Percentiles rank a stretch among this genome's conserved stretches.
These are phyloP conservation scores for Brenthis ino DNA, from an alignment of 2,888 invertebrate species.

Conservation along the genomic window DNA sequence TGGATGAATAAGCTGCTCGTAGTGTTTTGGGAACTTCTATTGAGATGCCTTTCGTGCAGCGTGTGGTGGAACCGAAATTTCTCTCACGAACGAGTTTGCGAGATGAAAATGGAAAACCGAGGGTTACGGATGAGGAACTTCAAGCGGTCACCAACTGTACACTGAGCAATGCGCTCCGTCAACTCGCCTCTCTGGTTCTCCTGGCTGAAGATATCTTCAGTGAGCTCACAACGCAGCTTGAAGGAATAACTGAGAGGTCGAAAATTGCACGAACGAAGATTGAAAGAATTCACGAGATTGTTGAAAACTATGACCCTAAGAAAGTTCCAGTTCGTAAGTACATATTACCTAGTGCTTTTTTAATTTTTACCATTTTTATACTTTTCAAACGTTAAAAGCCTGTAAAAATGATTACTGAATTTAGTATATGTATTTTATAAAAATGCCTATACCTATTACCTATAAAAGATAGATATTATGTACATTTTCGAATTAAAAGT, in stretches of 20 bases:
- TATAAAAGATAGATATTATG: too few species aligned
- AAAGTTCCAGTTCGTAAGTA: constrained; percentile 97
- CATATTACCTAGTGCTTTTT: constrained; percentile 10
- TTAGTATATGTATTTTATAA: too few species aligned
- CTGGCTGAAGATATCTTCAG: constrained; percentile 93
- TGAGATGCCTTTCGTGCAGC: constrained; percentile 93
- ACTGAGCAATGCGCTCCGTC: constrained; percentile 90
- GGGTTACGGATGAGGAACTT: constrained; percentile 88
- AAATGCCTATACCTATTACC: too few species aligned
- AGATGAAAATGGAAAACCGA: constrained; percentile 82
- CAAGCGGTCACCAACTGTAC: constrained; percentile 94
- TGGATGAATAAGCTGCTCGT: constrained; percentile 73
- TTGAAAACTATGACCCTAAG: constrained; percentile 91
- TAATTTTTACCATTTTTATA: not conserved
- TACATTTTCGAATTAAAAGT: too few species aligned
- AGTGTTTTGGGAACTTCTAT: constrained; percentile 54
- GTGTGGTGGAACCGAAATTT: constrained; percentile 91
- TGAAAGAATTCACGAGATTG: constrained; percentile 86
- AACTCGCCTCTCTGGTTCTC: constrained; percentile 91
- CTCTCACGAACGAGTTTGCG: constrained; percentile 86
- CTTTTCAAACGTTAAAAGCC: too few species aligned
- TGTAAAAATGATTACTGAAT: too few species aligned
- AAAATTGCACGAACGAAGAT: constrained; percentile 87
- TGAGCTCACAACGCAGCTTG: constrained; percentile 89
- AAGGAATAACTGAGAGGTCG: constrained; percentile 88